Base-by-base conservation (phyloP, 2,888 invertebrate species). In the Tuta absoluta region DNA sequence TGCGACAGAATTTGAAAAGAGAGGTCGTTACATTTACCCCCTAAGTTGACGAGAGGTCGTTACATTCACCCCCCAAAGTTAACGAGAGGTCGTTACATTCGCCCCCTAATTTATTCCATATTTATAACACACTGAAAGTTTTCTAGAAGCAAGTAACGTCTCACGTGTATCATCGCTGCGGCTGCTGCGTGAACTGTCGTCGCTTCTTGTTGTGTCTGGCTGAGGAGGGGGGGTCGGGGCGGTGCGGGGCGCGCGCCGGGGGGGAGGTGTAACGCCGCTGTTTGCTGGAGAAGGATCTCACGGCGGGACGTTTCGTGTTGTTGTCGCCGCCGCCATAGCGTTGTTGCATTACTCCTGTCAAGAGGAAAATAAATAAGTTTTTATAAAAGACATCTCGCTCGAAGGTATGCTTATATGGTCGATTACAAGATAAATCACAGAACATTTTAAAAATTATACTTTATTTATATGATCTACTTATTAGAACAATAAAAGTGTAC, bases 331-430 rank as follows among this genome's bases (percentile, higher is more conserved):
- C 67, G 64, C 63, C 61, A 64, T 48, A 85, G 24, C 89, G 84
- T 69, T 85, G 86, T 69, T 77, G 78, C 79, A 88, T 87, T 56
- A 89, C 89, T 49, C 88, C 87, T 86, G 80, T 10, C 5, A 17
- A 19, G 3, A 41, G 12, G 5, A 14, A 41, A 2, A 14, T 14
- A n/a, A 14, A 2, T 45, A 17, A 14, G 14, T 41, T 14, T 41
- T 41, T 11, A 14, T 12, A 3, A 14, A 3, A 3, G 12, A 41
- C 5, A 28, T 4, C n/a, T n/a, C n/a, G n/a, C n/a, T n/a, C n/a
- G n/a, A n/a, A n/a, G n/a, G n/a, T n/a, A n/a, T n/a, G n/a, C n/a
- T n/a, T n/a, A n/a, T n/a, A n/a, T n/a, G n/a, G n/a, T n/a, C n/a
- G n/a, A n/a, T n/a, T n/a, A n/a, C n/a, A n/a, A n/a, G n/a, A n/a